phyloP scores from a whole-genome alignment of 2,797 vertebrate genomes.

The Buphagus erythrorhynchus region DNA sequence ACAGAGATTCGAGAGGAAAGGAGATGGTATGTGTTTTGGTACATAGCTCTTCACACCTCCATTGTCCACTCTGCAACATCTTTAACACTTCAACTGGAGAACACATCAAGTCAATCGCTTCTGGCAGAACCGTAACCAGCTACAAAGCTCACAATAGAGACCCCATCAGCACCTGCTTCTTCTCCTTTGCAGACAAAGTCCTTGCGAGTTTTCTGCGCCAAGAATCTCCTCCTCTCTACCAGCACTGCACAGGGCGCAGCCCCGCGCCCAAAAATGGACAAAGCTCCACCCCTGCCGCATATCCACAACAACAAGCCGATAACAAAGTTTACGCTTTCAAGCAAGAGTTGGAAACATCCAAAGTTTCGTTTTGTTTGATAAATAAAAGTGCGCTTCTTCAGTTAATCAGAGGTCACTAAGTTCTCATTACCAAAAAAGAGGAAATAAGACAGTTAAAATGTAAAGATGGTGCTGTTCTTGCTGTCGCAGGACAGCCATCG shows the following conservation, averaged over 20 bases:
- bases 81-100: not conserved
- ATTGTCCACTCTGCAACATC: not conserved
- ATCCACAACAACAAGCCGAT: not conserved
- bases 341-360: not conserved
- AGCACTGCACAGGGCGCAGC: not conserved
- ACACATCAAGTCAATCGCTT: not conserved
- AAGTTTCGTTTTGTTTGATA: not conserved
- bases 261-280: slow-evolving; percentile 4
- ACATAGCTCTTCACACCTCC: slow-evolving; percentile 14
- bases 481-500: not conserved
- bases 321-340: not conserved
- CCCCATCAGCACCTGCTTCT: not conserved
- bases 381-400: not conserved
- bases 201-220: not conserved
- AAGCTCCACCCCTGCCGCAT: slow-evolving; percentile 49
- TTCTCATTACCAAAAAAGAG: not conserved
- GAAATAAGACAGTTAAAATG: not conserved
- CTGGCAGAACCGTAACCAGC: not conserved
- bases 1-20: not conserved
- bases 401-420: not conserved
- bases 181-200: not conserved
- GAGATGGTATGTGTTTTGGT: not conserved
- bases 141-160: not conserved
- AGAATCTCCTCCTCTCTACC: not conserved
- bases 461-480: not conserved